Evolutionary conservation across 2,888 invertebrate species (phyloP), one percentile per base, ranked within the genome.

Genomic region (Coelinius sp.): DNA sequence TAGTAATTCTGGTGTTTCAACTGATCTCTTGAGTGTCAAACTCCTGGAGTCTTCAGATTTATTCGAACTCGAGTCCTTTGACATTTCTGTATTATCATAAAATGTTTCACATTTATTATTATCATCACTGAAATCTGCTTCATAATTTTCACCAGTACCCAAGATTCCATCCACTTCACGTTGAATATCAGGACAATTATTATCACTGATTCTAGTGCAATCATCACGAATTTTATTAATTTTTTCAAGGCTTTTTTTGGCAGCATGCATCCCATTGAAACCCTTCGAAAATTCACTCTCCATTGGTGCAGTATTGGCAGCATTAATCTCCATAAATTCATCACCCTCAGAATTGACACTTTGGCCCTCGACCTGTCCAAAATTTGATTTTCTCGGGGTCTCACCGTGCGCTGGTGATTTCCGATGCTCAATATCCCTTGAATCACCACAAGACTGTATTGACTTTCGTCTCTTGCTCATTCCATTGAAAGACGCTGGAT

Each of bases 21-120:
- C 20, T 35, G 80, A 77, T 80, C 85, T 85, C 27, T 87, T 87
- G 24, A 83, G 22, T 6, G 86, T 83, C 17, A 85, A 75, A 70
- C 80, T 84, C 24, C 80, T 75, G 44, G 76, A 82, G 70, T 86
- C 85, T 64, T 84, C 84, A 3, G 84, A 80, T 70, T 80, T 82
- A 53, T 77, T 71, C 17, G 73, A 72, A 64, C 73, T 67, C 56
- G 77, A 44, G 66, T 31, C 31, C 17, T 59, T 35, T 6, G n/a
- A n/a, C n/a, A n/a, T n/a, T n/a, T n/a, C n/a, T n/a, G n/a, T n/a
- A n/a, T n/a, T n/a, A n/a, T n/a, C n/a, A n/a, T n/a, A n/a, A n/a
- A n/a, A n/a, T n/a, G n/a, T n/a, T n/a, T n/a, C n/a, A n/a, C n/a
- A n/a, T n/a, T n/a, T 52, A 59, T 73, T 24, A 38, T 64, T 14